Conservation (phyloP, 2,888 invertebrate species). For the Archaeoteleia sp. region DNA sequence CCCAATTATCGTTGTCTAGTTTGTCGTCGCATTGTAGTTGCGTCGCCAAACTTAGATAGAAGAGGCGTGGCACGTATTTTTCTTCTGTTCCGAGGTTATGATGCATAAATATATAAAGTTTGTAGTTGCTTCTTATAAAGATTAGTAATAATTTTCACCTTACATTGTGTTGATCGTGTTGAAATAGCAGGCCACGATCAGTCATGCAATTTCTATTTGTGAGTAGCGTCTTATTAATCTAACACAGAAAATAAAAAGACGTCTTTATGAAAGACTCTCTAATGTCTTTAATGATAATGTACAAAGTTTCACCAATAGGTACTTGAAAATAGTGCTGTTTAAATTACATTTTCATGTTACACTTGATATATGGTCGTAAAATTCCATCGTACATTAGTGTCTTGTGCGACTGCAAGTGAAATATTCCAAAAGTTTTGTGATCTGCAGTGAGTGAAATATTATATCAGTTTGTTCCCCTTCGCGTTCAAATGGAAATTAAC, state of each 20-base stretch:
- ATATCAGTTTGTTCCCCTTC: too few relatives aligned
- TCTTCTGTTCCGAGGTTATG: slow-evolving; percentile 50
- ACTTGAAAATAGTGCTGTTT: slow-evolving; percentile 23
- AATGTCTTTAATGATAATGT: background rate
- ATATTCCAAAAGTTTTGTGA: slow-evolving; percentile 9
- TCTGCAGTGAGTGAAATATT: slow-evolving; percentile 12
- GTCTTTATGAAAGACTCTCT: too few relatives aligned
- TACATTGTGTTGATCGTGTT: slow-evolving; percentile 43
- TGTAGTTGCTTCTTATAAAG: slow-evolving; percentile 49
- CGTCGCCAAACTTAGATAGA: slow-evolving; percentile 50
- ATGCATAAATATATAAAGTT: slow-evolving; percentile 54
- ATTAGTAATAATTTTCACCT: slow-evolving; percentile 52
- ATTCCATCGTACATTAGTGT: slow-evolving; percentile 26
- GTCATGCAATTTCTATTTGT: slow-evolving; percentile 46
- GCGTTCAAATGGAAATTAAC: too few relatives aligned
- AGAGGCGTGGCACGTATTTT: slow-evolving; percentile 55
- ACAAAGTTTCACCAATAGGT: slow-evolving; percentile 10
- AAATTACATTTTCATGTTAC: slow-evolving; percentile 4
- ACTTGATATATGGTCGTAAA: slow-evolving; percentile 1
- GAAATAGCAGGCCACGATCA: slow-evolving; percentile 42
- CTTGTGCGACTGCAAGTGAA: slow-evolving; percentile 12
- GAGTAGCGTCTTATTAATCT: slow-evolving; percentile 41
- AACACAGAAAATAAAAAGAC: too few relatives aligned
- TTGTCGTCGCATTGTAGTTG: slow-evolving; percentile 26
- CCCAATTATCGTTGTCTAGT: slow-evolving; percentile 51